A percentile compares a stretch with the other conserved stretches of the same genome.
Evolutionary conservation across 2,888 invertebrate species (phyloP).

Genomic region (Pyrrhosoma nymphula): DNA sequence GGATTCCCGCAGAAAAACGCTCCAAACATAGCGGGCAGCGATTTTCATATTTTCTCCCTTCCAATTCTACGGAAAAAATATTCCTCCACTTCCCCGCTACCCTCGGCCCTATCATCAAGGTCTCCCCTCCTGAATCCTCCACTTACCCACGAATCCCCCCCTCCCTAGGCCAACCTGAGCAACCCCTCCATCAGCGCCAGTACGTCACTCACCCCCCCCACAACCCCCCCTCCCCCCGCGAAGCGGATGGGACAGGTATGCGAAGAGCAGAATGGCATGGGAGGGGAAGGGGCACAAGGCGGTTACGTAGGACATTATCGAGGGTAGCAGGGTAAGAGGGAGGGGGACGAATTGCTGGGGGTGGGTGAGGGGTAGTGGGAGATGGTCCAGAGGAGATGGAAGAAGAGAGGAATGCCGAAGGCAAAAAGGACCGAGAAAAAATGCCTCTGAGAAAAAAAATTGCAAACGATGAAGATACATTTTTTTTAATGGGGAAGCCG

Average conservation of each 20-base stretch:
- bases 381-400: not conserved
- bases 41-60: constrained; percentile 15
- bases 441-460: not conserved
- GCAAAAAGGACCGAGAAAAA: too few species aligned
- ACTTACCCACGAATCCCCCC: not conserved
- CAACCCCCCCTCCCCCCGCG: not conserved
- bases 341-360: not conserved
- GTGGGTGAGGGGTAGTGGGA: not conserved
- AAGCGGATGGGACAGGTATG: constrained; percentile 13
- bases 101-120: not conserved
- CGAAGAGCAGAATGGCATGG: not conserved
- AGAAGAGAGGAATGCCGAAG: not conserved
- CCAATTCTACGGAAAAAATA: not conserved
- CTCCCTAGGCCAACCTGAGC: not conserved
- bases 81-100: not conserved
- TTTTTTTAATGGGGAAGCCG: constrained; percentile 30
- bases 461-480: not conserved
- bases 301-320: not conserved
- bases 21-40: constrained; percentile 42
- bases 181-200: not conserved
- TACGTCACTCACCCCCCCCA: not conserved
- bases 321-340: not conserved
- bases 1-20: constrained; percentile 19
- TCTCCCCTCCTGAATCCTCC: not conserved
- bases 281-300: not conserved